Percentiles rank a stretch among this genome's conserved stretches.
Evolutionary conservation across 1,140 invertebrate species (phyloP).

Genomic region (Maniola jurtina): DNA sequence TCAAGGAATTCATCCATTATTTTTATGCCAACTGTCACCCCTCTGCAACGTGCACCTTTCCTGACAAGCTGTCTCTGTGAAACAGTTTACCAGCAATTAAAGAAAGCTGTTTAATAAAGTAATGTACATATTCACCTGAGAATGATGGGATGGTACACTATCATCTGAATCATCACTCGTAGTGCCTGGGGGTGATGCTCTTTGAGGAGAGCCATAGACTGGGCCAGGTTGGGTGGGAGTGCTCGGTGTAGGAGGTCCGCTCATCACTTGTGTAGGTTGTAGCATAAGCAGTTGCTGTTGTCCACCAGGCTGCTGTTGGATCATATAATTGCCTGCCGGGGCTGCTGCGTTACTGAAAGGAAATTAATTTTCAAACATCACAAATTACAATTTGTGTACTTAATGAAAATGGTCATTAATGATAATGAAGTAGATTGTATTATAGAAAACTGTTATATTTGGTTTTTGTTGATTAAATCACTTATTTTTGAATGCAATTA

Average conservation of each 20-base stretch:
- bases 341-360: conserved; percentile 58
- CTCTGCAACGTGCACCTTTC: too few relatives aligned
- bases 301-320: conserved; percentile 82
- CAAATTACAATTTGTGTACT: background rate
- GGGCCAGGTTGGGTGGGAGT: conserved; percentile 77
- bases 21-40: too few relatives aligned
- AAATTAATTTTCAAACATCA: conserved; percentile 9
- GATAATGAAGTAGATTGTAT: conserved; percentile 16
- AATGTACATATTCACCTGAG: conserved; percentile 52
- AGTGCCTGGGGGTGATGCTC: conserved; percentile 81
- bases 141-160: conserved; percentile 84
- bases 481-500: too few relatives aligned
- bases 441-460: conserved; percentile 17
- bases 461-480: too few relatives aligned
- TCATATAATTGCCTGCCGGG: conserved; percentile 75
- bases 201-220: conserved; percentile 78
- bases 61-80: too few relatives aligned
- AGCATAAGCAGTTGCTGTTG: conserved; percentile 81
- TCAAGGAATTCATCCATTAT: too few relatives aligned
- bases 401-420: too few relatives aligned
- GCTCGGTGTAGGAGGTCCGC: conserved; percentile 78
- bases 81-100: background rate
- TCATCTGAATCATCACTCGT: conserved; percentile 94
- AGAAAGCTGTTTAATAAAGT: background rate
- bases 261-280: conserved; percentile 81